Evolutionary conservation across 2,888 invertebrate species (phyloP), one percentile per base, ranked within the genome.

Genomic region (Drosophila neutralis): DNA sequence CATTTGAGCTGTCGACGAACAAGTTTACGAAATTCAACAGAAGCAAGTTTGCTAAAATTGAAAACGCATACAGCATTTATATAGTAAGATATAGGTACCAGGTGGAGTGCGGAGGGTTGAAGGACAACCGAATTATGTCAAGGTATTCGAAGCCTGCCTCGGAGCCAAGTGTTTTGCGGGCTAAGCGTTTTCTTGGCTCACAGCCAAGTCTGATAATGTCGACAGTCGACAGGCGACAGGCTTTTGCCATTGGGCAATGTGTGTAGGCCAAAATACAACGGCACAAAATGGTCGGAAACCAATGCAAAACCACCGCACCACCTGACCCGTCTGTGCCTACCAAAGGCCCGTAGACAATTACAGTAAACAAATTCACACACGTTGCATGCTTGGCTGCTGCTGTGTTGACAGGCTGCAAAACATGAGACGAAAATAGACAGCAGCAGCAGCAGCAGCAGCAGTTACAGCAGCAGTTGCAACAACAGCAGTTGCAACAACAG

Each of bases 301-400:
- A 27, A 42, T 48, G 35, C 36, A 56, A 24, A 36, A 45, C 63
- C 62, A 62, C 42, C 24, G 21, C 45, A 40, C 33, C 57, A 49
- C 48, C 48, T 8, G 31, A 8, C 42, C 11, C 31, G n/a, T 31
- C 53, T 40, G n/a, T 49, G 52, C 53, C 31, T 64, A 68, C 60
- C 40, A 54, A 61, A 62, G 48, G 69, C 74, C 84, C 62, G 80
- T 56, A 83, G 85, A 88, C 86, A 89, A 87, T 89, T 89, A 87
- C 89, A 85, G 87, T 87, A 87, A 87, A 87, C 87, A 89, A 89
- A 89, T 82, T 83, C 79, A 48, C 85, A 85, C 85, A 85, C 81
- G 83, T 76, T 76, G 78, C 80, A 69, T 67, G 73, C 82, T 57
- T 71, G 72, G 59, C 35, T 58, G 70, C 42, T 42, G 64, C 35